Conservation (phyloP, 2,113 vertebrate species). For the Paradoxurus hermaphroditus region DNA sequence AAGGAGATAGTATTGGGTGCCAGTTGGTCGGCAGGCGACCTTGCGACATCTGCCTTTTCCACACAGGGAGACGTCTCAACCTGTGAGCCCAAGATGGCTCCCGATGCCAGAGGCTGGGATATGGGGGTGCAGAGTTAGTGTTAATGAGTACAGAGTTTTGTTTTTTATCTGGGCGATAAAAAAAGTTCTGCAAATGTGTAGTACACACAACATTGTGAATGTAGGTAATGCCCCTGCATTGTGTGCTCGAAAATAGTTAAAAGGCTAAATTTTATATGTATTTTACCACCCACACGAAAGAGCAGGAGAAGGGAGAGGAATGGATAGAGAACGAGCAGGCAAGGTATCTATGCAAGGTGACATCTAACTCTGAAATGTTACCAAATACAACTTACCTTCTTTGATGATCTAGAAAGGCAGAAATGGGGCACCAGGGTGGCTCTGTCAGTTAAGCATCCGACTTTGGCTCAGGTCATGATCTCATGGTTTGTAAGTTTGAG, state of each 20-base stretch:
- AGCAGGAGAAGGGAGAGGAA: not conserved
- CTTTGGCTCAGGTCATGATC: too few species aligned
- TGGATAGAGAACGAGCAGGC: not conserved
- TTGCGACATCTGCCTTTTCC: too few species aligned
- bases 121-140: not conserved
- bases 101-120: not conserved
- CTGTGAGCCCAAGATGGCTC: too few species aligned
- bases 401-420: not conserved
- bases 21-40: too few species aligned
- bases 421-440: not conserved
- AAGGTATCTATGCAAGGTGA: not conserved
- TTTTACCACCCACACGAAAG: not conserved
- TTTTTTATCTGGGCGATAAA: not conserved
- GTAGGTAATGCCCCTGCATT: not conserved
- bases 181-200: not conserved
- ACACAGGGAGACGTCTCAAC: too few species aligned
- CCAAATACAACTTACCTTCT: not conserved
- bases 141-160: not conserved
- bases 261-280: not conserved
- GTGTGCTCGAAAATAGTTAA: not conserved
- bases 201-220: not conserved
- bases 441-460: too few species aligned
- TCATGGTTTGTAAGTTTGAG: too few species aligned
- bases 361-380: not conserved
- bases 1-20: too few species aligned